Percentiles rank a stretch among this genome's conserved stretches.
phyloP scores from a whole-genome alignment of 2,797 vertebrate species.

The Thunnus albacares region DNA sequence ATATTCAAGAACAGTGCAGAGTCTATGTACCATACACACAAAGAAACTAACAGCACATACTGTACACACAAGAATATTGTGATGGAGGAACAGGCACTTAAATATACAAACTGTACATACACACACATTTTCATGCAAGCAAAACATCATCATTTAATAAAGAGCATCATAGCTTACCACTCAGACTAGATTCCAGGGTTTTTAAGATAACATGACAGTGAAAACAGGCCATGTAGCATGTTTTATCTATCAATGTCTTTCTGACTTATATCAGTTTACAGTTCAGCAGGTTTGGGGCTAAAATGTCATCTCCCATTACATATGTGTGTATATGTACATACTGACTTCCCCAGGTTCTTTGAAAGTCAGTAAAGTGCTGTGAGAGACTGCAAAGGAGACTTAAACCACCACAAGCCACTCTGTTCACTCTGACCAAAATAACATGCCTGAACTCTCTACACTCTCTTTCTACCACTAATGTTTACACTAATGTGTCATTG shows the following conservation, averaged over 20 bases:
- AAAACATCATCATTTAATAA: constrained; percentile 20
- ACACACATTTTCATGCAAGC: neutral
- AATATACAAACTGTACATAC: neutral
- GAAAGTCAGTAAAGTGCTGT: constrained; percentile 1
- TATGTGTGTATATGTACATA: constrained; percentile 5
- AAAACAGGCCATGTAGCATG: neutral
- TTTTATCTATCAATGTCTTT: constrained; percentile 4
- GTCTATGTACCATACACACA: neutral
- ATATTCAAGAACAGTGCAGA: neutral
- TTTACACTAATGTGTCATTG: neutral
- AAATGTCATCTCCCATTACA: neutral
- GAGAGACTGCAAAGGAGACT: neutral
- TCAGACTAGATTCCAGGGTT: neutral
- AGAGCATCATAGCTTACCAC: neutral
- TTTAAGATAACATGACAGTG: neutral
- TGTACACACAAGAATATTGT: neutral
- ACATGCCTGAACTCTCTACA: neutral
- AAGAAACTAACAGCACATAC: neutral
- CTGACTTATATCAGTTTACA: constrained; percentile 8
- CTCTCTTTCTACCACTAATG: neutral
- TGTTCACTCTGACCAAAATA: neutral
- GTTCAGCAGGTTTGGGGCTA: constrained; percentile 20
- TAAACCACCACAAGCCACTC: no score
- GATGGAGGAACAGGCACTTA: neutral
- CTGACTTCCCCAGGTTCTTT: neutral